A percentile compares a stretch with the other conserved stretches of the same genome.
Conservation (phyloP, 2,797 vertebrate species). For the Micrastur ruficollis region DNA sequence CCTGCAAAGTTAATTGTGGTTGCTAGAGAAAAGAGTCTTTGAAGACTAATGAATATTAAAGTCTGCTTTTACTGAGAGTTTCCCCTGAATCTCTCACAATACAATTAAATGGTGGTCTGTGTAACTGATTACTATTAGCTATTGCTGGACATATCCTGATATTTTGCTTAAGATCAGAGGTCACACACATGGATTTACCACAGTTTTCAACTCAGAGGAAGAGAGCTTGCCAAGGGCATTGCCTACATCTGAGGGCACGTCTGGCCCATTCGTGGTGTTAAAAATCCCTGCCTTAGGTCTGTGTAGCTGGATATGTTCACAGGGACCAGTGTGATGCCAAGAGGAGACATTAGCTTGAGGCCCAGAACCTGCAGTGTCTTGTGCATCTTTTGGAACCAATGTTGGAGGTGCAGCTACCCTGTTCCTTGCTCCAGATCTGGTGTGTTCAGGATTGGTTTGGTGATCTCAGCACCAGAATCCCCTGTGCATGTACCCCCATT, state of each 20-base stretch:
- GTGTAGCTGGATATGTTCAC: not conserved
- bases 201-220: not conserved
- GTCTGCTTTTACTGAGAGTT: not conserved
- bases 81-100: not conserved
- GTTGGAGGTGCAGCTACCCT: not conserved
- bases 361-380: not conserved
- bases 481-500: rapidly evolving
- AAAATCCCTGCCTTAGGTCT: not conserved
- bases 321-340: not conserved
- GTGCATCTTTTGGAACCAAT: not conserved
- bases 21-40: not conserved
- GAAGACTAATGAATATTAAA: not conserved
- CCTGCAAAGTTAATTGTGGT: not conserved
- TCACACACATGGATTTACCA: not conserved
- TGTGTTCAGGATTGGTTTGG: not conserved
- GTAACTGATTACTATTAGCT: not conserved
- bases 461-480: not conserved
- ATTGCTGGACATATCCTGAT: not conserved
- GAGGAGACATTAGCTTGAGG: not conserved
- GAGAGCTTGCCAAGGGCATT: not conserved
- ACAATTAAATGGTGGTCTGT: not conserved
- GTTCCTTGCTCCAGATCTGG: not conserved
- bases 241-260: not conserved
- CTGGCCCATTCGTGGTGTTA: not conserved
- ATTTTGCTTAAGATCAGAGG: not conserved